These are phyloP conservation scores for Scotopteryx bipunctaria DNA, from an alignment of 2,888 invertebrate species.

Conservation along the genomic window DNA sequence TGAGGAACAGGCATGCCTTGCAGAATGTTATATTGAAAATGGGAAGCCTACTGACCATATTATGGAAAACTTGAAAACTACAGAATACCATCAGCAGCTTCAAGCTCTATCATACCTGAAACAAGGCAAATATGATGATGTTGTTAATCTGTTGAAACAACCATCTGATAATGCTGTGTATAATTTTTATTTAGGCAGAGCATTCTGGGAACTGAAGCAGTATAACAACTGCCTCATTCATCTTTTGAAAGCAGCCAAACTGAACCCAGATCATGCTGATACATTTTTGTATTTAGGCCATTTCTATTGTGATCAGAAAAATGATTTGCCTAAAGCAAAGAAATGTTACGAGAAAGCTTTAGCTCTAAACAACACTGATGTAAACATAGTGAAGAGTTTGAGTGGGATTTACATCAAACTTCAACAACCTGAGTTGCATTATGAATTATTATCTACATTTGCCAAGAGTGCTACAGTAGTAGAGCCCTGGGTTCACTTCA, in stretches of 20 bases:
- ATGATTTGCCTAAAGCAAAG: slow-evolving; percentile 88
- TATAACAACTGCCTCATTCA: slow-evolving; percentile 85
- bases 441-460: slow-evolving; percentile 82
- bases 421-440: slow-evolving; percentile 86
- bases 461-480: slow-evolving; percentile 71
- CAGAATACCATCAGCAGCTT: slow-evolving; percentile 65
- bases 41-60: slow-evolving; percentile 55
- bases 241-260: slow-evolving; percentile 87
- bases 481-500: slow-evolving; percentile 91
- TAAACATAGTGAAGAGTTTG: slow-evolving; percentile 87
- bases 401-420: slow-evolving; percentile 89
- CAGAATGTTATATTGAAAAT: slow-evolving; percentile 67
- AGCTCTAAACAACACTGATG: slow-evolving; percentile 86
- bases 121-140: slow-evolving; percentile 78
- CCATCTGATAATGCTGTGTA: slow-evolving; percentile 71
- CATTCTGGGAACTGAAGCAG: slow-evolving; percentile 83
- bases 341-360: slow-evolving; percentile 94
- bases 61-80: slow-evolving; percentile 54
- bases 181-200: slow-evolving; percentile 83
- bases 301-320: slow-evolving; percentile 85
- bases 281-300: slow-evolving; percentile 90
- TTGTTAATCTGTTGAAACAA: slow-evolving; percentile 77
- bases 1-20: slow-evolving; percentile 58
- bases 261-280: slow-evolving; percentile 88
- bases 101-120: slow-evolving; percentile 77